Evolutionary conservation across 1,140 invertebrate species (phyloP).

Genomic region (Drosophila gunungcola): DNA sequence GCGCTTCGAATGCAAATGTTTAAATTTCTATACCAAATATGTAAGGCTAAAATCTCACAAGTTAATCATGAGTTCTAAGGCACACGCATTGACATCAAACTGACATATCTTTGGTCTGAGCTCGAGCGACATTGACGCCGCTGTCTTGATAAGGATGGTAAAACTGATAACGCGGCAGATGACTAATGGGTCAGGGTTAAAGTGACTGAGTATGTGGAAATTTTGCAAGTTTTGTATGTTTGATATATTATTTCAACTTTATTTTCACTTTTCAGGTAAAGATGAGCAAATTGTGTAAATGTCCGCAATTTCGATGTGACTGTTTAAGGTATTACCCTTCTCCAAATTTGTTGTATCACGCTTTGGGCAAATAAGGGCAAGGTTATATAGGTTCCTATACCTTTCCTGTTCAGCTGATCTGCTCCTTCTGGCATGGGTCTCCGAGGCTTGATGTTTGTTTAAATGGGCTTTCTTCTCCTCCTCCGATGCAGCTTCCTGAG

Average conservation of each 20-base stretch:
- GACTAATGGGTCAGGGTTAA: constrained; percentile 9
- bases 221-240: not conserved
- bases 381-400: not conserved
- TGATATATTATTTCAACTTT: not conserved
- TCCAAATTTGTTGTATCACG: constrained; percentile 4
- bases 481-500: not conserved
- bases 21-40: too few species aligned
- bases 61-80: too few species aligned
- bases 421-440: not conserved
- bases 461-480: not conserved
- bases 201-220: not conserved
- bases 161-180: constrained; percentile 19
- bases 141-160: constrained; percentile 24
- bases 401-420: not conserved
- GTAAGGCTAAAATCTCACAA: too few species aligned
- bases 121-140: constrained; percentile 23
- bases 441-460: too few species aligned
- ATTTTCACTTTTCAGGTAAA: not conserved
- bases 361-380: constrained; percentile 22
- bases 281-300: constrained; percentile 13
- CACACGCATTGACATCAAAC: constrained; percentile 5
- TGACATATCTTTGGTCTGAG: constrained; percentile 16
- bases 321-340: not conserved
- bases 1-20: too few species aligned
- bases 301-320: constrained; percentile 5